Evolutionary conservation across 2,113 vertebrate genomes (phyloP).

Genomic region (Pseudopipra pipra): DNA sequence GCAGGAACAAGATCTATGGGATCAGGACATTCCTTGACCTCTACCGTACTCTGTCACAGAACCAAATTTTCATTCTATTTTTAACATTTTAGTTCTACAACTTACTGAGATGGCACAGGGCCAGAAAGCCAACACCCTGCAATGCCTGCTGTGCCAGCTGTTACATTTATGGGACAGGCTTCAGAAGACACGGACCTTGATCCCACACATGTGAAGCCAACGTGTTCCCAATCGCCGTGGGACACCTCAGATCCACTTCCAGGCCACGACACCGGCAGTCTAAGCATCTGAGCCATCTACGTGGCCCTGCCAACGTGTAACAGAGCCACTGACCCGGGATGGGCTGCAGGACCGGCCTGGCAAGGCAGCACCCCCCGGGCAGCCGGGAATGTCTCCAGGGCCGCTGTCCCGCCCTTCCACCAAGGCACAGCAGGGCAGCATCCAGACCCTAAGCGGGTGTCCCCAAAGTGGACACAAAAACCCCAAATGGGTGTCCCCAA

Average conservation of each 20-base stretch:
- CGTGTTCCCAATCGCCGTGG: accelerated
- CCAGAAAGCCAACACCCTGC: background rate
- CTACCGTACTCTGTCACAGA: background rate
- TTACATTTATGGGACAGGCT: background rate
- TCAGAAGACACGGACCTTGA: background rate
- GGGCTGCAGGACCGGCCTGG: background rate
- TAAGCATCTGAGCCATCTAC: background rate
- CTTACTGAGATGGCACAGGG: background rate
- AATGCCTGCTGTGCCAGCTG: background rate
- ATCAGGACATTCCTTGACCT: background rate
- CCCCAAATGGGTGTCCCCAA: background rate
- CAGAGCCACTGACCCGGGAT: background rate
- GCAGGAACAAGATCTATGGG: background rate
- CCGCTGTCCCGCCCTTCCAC: accelerated
- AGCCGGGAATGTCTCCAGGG: accelerated
- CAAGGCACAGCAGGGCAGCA: background rate
- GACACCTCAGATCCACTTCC: background rate
- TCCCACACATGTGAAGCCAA: background rate
- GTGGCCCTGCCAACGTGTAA: background rate
- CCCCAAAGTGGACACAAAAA: accelerated
- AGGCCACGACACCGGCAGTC: background rate
- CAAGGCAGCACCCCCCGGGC: background rate
- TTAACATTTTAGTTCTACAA: background rate
- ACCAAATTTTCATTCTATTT: background rate
- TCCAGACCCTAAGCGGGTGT: accelerated